phyloP scores from a whole-genome alignment of 2,888 invertebrate species.

The Brachyptera risi region DNA sequence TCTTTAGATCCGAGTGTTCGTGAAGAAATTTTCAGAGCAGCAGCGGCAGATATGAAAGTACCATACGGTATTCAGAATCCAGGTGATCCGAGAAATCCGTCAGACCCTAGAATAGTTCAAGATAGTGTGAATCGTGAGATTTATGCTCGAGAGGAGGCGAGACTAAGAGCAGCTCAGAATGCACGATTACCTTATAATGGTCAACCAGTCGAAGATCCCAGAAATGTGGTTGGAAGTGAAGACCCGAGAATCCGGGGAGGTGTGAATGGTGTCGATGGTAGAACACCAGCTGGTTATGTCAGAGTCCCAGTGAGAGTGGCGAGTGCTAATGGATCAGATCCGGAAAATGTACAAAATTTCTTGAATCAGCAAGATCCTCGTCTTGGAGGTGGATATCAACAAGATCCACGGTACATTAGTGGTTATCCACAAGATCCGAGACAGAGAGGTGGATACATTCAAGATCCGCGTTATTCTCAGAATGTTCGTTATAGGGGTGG shows the following conservation, averaged over 20 bases:
- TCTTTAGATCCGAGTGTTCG: constrained; percentile 9
- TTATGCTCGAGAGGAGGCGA: not conserved
- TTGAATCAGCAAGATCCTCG: not conserved
- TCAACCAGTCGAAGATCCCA: not conserved
- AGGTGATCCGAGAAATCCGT: constrained; percentile 8
- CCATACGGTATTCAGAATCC: not conserved
- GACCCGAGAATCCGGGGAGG: not conserved
- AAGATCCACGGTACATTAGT: constrained; percentile 1
- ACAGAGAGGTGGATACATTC: not conserved
- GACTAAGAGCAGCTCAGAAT: not conserved
- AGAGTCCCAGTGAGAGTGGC: not conserved
- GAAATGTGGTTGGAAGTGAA: not conserved
- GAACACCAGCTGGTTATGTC: not conserved
- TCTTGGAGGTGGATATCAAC: not conserved
- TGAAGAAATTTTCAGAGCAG: constrained; percentile 7
- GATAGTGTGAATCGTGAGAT: not conserved
- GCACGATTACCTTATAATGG: not conserved
- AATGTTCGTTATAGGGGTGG: not conserved
- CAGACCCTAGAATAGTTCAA: not conserved
- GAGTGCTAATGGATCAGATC: constrained; percentile 1
- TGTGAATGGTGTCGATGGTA: constrained; percentile 15
- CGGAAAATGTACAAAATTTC: constrained; percentile 14
- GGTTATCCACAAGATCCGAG: not conserved
- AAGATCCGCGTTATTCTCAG: not conserved
- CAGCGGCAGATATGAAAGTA: constrained; percentile 1